Conservation (phyloP, 2,113 vertebrate genomes). For the Ochotona princeps region DNA sequence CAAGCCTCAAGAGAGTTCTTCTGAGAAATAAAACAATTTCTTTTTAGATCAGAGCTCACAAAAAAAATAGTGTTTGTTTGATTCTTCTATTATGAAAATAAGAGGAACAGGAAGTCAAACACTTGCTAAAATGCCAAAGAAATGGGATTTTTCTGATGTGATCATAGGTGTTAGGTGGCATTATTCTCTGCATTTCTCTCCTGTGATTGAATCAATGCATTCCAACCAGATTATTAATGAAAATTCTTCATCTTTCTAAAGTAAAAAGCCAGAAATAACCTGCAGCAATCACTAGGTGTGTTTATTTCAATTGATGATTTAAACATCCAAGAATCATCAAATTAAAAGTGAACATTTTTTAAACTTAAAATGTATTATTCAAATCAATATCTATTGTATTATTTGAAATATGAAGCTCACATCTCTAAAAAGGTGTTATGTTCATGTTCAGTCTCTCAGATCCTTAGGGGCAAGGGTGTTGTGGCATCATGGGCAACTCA, state of each 20-base stretch:
- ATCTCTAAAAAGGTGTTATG: no score
- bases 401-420: not conserved
- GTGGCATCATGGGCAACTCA: no score
- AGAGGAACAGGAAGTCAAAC: not conserved
- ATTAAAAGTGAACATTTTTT: not conserved
- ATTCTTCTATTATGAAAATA: constrained; percentile 33
- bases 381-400: not conserved
- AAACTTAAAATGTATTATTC: not conserved
- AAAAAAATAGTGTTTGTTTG: constrained; percentile 48
- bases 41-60: constrained; percentile 4
- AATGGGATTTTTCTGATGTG: not conserved
- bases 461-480: no score
- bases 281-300: not conserved
- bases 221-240: not conserved
- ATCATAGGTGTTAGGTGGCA: not conserved
- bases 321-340: not conserved
- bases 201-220: not conserved
- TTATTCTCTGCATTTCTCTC: not conserved
- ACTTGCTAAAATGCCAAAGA: not conserved
- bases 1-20: not conserved
- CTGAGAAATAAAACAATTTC: constrained; percentile 36
- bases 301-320: not conserved
- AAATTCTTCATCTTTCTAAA: not conserved
- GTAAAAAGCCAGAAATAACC: not conserved
- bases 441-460: no score